Base-by-base conservation (phyloP, 64 coral and sea anemone genomes). In the Acropora tenuis region DNA sequence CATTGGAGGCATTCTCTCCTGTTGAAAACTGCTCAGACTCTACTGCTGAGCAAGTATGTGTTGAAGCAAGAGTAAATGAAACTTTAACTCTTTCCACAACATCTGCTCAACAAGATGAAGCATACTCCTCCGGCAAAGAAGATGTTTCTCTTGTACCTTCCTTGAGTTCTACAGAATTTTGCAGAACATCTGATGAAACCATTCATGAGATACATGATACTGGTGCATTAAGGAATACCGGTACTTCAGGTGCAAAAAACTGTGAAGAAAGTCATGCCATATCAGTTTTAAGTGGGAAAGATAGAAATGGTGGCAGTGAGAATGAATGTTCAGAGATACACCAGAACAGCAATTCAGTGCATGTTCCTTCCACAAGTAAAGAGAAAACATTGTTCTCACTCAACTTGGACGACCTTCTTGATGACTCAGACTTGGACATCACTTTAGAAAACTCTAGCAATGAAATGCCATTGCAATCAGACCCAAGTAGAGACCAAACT, bases 401-500 rank as follows among this genome's bases (percentile, higher is more conserved):
- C 8, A 46, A 69, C 18, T 3, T 85, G 61, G 65, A 72, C 72
- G 65, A 85, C 44, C 47, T 85, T 43, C 72, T 85, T 72, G 63
- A 85, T 46, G 82, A 85, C 65, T 85, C 65, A 49, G 65, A 71
- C 44, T 72, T 83, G 5, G 43, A 83, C 15, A 8, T 68, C 43
- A 68, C 4, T 18, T 41, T 4, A 7, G 19, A 12, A 43, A 13
- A 63, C 41, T 83, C 57, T 4, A 66, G 15, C 58, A 40, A 8
- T 1, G 30, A 66, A 65, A 45, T 43, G 41, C 41, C 80, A 58
- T 3, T 30, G 15, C 2, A 44, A 49, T 69, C 41, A 20, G 71
- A 47, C 6, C 61, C 45, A 67, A 18, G 1, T 68, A 41, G 0
- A 45, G 61, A 18, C 58, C 63, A 84, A 6, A 7, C 41, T 67